These are phyloP conservation scores for Gallinago nigripennis DNA, from an alignment of 2,797 vertebrate species.

Conservation along the genomic window DNA sequence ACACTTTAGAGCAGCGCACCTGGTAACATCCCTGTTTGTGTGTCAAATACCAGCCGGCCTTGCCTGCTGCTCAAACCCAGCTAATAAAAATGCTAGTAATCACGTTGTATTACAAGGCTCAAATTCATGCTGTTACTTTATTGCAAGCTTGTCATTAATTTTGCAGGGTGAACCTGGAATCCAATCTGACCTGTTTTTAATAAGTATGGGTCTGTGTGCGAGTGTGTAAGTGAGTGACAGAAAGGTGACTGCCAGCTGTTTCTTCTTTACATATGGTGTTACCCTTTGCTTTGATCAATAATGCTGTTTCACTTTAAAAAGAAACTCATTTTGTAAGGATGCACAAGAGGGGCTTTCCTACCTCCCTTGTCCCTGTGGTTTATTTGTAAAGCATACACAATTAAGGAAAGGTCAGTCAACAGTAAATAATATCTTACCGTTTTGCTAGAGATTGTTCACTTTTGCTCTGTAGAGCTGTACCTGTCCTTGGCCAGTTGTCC, in stretches of 20 bases:
- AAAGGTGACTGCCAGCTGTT: conserved; percentile 76
- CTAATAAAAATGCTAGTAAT: conserved; percentile 81
- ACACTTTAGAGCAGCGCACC: conserved; percentile 72
- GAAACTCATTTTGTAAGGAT: conserved; percentile 66
- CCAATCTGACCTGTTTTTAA: conserved; percentile 82
- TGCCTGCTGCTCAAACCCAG: conserved; percentile 77
- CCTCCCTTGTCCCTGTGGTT: conserved; percentile 28
- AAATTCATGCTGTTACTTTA: conserved; percentile 79
- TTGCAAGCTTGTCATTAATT: conserved; percentile 84
- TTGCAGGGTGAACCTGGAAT: conserved; percentile 85
- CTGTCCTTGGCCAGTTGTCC: accelerated
- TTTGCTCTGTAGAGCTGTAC: not conserved
- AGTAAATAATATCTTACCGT: conserved; percentile 15
- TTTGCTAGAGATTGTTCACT: not conserved
- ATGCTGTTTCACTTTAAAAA: conserved; percentile 71
- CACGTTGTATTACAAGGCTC: conserved; percentile 79
- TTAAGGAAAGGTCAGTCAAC: conserved; percentile 68
- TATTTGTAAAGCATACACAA: conserved; percentile 51
- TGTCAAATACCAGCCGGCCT: conserved; percentile 80
- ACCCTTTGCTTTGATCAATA: conserved; percentile 76
- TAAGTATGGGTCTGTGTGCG: conserved; percentile 70
- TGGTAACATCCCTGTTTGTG: conserved; percentile 78
- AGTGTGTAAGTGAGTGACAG: conserved; percentile 50
- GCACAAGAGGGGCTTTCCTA: conserved; percentile 27
- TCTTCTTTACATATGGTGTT: conserved; percentile 68